Evolutionary conservation across 2,113 vertebrate genomes (phyloP).

Genomic region (Phoxinus phoxinus): DNA sequence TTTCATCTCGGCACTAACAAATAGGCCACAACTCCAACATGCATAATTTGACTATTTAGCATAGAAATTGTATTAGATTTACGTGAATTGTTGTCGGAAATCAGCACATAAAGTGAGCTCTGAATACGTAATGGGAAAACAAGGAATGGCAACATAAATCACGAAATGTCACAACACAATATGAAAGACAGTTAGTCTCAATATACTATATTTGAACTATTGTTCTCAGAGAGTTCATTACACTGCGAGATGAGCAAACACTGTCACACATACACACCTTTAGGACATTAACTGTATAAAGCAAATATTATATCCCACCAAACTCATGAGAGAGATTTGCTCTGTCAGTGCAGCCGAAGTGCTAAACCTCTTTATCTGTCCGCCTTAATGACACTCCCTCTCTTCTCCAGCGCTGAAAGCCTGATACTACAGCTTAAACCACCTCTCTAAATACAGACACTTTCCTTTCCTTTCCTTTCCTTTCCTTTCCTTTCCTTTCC

Average conservation of each 20-base stretch:
- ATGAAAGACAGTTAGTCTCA: too few relatives aligned
- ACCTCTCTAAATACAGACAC: slow-evolving; percentile 2
- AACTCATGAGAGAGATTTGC: neutral
- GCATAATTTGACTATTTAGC: too few relatives aligned
- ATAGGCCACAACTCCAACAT: too few relatives aligned
- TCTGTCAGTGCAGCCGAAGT: slow-evolving; percentile 4
- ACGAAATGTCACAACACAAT: too few relatives aligned
- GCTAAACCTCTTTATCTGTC: slow-evolving; percentile 31
- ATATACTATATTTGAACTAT: too few relatives aligned
- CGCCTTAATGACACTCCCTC: slow-evolving; percentile 1
- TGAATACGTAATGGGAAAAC: too few relatives aligned
- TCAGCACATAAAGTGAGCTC: too few relatives aligned
- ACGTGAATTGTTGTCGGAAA: too few relatives aligned
- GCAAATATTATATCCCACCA: neutral
- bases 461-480: neutral
- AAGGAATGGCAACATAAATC: too few relatives aligned
- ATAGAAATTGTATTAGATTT: too few relatives aligned
- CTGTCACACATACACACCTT: neutral
- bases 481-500: neutral
- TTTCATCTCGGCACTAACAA: too few relatives aligned
- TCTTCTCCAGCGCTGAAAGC: slow-evolving; percentile 6
- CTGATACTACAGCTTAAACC: slow-evolving; percentile 7
- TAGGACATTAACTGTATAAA: neutral
- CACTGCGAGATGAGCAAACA: neutral
- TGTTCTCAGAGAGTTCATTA: neutral